Percentiles rank a stretch among this genome's conserved stretches.
phyloP scores from a whole-genome alignment of 1,140 invertebrate species.

The Chrysoperla carnea region DNA sequence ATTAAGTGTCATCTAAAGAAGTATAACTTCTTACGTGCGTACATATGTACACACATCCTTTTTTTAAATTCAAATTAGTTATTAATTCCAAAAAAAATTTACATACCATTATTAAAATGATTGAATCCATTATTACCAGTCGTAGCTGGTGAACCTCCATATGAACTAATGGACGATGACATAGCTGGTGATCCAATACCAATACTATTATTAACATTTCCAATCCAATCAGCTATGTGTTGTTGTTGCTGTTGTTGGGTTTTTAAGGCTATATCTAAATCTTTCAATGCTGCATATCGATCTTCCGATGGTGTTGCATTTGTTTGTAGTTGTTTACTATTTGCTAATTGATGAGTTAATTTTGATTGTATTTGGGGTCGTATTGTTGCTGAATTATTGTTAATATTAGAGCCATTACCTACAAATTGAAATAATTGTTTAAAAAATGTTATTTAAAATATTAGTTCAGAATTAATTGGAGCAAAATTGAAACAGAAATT shows the following conservation, averaged over 20 bases:
- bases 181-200: not conserved
- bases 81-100: not conserved
- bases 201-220: not conserved
- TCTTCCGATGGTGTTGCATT: conserved; percentile 41
- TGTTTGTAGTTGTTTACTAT: conserved; percentile 14
- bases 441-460: too few species aligned
- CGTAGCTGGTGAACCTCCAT: not conserved
- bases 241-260: conserved; percentile 5
- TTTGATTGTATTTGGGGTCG: not conserved
- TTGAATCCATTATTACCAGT: not conserved
- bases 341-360: not conserved
- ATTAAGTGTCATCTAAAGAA: too few species aligned
- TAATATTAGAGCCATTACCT: conserved; percentile 4
- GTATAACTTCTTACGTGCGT: too few species aligned
- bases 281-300: conserved; percentile 65
- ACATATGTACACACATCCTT: not conserved
- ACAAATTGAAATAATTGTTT: too few species aligned
- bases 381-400: conserved; percentile 2
- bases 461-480: too few species aligned
- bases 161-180: not conserved
- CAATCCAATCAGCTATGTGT: not conserved
- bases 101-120: not conserved
- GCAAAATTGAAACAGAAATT: too few species aligned
- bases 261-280: conserved; percentile 38
- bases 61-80: not conserved